Base-by-base conservation (phyloP, 2,888 invertebrate genomes). In the Pterostichus niger region DNA sequence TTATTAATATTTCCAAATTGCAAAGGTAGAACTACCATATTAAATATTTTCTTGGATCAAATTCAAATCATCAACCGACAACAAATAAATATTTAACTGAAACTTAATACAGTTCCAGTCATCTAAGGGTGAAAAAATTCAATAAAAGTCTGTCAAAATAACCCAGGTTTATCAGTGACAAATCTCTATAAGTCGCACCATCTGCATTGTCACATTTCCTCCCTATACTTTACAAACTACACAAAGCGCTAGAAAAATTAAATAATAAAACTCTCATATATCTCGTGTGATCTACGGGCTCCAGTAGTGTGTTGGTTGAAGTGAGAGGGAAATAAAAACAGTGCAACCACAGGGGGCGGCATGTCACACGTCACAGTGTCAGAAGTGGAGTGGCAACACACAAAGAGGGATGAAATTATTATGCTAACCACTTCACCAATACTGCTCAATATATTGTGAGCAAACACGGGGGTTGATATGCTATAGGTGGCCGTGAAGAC, bases 391-490 rank as follows among this genome's bases (percentile, higher is more conserved):
- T 13, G 44, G 73, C 2, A 56, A 77, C 56, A 77, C 64, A 64
- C 64, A 59, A 59, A 24, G 59, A 10, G 59, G 64, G 64, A 61
- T 78, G 56, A 64, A 79, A 79, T 79, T 79, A 79, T 79, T 64
- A 64, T 79, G 78, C 78, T 79, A 79, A 79, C 78, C 78, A 78
- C 77, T 78, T 31, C 59, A 59, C 49, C 49, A 10, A 49, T 49
- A 49, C 49, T 49, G 49, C 13, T 49, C 49, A 49, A 49, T 49
- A 49, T 10, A 40, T 3, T 5, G 11, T 11, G 2, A 44, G 44
- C 49, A 49, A 49, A 49, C 49, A 49, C n/a, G 13, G 44, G 44
- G 44, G 24, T 24, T 24, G 24, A 24, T 44, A 11, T 44, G 44
- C 9, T 10, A 44, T 44, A 44, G 44, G 44, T 44, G 44, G 11